These are phyloP conservation scores for Drosophila pachea DNA, from an alignment of 1,140 invertebrate species.

Conservation along the genomic window DNA sequence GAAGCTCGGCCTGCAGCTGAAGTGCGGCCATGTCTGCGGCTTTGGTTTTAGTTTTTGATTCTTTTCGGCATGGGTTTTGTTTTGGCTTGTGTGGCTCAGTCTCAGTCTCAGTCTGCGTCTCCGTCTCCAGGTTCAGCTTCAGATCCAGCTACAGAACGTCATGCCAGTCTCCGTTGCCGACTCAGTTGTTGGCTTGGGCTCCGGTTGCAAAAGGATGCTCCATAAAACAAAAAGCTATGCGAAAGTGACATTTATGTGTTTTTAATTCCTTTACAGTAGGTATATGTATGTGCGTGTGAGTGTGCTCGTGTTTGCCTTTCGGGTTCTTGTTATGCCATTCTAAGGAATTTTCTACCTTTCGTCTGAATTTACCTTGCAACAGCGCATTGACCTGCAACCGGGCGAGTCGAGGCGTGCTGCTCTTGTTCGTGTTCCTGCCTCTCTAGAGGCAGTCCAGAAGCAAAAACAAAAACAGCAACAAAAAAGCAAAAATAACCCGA, in stretches of 20 bases:
- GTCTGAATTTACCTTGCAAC: slow-evolving; percentile 58
- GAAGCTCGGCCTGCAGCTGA: slow-evolving; percentile 45
- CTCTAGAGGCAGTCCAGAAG: neutral
- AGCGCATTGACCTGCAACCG: slow-evolving; percentile 59
- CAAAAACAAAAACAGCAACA: neutral
- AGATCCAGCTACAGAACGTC: no score
- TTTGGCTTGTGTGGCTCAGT: slow-evolving; percentile 5
- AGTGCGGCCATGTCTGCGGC: slow-evolving; percentile 56
- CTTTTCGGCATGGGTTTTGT: slow-evolving; percentile 13
- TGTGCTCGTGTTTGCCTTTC: slow-evolving; percentile 13
- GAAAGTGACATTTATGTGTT: slow-evolving; percentile 76
- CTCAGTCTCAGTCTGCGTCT: neutral
- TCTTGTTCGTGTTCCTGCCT: neutral
- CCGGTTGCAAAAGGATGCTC: slow-evolving; percentile 56
- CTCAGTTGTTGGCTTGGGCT: slow-evolving; percentile 7
- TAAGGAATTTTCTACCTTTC: slow-evolving; percentile 58
- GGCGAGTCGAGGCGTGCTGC: neutral
- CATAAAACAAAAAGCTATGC: slow-evolving; percentile 74
- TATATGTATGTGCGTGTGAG: slow-evolving; percentile 10
- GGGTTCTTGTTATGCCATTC: slow-evolving; percentile 49
- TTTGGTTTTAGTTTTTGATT: slow-evolving; percentile 38
- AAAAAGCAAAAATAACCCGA: neutral
- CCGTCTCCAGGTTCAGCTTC: neutral
- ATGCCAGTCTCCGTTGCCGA: no score
- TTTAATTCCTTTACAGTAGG: slow-evolving; percentile 64